A percentile compares a stretch with the other conserved stretches of the same genome.
These are phyloP conservation scores for Mycalesis mineus DNA, from an alignment of 2,888 invertebrate genomes.

Conservation along the genomic window DNA sequence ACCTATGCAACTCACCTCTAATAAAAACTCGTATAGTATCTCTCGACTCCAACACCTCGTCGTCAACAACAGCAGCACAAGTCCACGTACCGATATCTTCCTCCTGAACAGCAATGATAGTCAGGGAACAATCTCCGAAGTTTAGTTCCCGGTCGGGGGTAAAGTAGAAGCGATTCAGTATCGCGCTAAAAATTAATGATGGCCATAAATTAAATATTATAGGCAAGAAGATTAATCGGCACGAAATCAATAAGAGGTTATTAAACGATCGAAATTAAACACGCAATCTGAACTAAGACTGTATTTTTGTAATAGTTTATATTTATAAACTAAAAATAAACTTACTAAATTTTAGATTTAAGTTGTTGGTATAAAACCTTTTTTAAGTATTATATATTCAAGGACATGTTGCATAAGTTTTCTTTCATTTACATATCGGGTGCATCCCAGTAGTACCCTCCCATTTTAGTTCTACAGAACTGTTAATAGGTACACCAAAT, in stretches of 20 bases:
- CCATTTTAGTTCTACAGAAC: no score
- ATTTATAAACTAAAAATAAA: no score
- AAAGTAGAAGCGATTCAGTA: slow-evolving; percentile 62
- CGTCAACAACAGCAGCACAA: slow-evolving; percentile 60
- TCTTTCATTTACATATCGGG: no score
- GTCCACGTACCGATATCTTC: slow-evolving; percentile 69
- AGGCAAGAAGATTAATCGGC: not conserved
- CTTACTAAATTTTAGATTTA: no score
- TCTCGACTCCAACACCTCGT: slow-evolving; percentile 44
- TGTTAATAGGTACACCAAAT: no score
- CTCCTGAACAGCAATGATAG: slow-evolving; percentile 45
- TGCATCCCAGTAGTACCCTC: no score
- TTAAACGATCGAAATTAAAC: no score
- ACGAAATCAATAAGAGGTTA: not conserved
- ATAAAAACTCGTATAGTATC: not conserved
- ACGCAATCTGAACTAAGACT: no score
- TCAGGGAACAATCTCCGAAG: slow-evolving; percentile 69
- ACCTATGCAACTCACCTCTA: not conserved
- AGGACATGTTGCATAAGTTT: no score
- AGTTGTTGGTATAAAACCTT: no score
- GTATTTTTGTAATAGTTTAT: no score
- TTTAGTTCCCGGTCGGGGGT: slow-evolving; percentile 51
- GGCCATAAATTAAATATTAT: not conserved
- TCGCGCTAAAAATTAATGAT: slow-evolving; percentile 44
- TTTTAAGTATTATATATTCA: no score